Evolutionary conservation across 2,113 vertebrate species (phyloP).

Genomic region (Ictidomys tridecemlineatus): DNA sequence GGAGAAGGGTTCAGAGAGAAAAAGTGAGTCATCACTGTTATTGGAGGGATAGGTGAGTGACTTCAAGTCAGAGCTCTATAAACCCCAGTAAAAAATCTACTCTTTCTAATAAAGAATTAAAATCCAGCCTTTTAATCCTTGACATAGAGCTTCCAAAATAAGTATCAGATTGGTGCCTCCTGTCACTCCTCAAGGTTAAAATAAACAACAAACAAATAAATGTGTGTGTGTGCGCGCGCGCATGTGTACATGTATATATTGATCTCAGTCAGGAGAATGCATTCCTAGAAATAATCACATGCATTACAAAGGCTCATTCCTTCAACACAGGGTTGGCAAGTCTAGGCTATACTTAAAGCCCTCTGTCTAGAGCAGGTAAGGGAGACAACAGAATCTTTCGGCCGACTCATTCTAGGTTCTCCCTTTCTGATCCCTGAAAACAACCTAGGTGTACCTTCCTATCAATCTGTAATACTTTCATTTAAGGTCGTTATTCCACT

Average conservation of each 20-base stretch:
- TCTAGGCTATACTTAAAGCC: neutral
- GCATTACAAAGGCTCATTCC: neutral
- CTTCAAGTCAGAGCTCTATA: neutral
- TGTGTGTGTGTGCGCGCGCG: too few species aligned
- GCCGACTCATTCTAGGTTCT: neutral
- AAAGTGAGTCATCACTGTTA: slow-evolving; percentile 8
- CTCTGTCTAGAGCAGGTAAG: neutral
- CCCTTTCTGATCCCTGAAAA: neutral
- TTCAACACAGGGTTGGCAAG: neutral
- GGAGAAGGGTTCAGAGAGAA: neutral
- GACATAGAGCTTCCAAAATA: neutral
- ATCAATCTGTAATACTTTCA: neutral
- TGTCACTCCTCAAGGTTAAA: neutral
- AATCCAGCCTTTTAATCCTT: neutral
- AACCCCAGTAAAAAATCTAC: neutral
- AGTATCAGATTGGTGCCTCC: neutral
- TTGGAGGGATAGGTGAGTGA: neutral
- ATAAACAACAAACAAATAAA: neutral
- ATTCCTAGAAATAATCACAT: neutral
- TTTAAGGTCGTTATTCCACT: neutral
- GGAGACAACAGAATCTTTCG: neutral
- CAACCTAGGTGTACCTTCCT: neutral
- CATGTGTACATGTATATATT: neutral
- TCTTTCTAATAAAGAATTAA: neutral
- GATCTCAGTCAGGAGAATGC: neutral